Conservation (phyloP, 1,140 invertebrate species). For the Bombus vancouverensis region DNA sequence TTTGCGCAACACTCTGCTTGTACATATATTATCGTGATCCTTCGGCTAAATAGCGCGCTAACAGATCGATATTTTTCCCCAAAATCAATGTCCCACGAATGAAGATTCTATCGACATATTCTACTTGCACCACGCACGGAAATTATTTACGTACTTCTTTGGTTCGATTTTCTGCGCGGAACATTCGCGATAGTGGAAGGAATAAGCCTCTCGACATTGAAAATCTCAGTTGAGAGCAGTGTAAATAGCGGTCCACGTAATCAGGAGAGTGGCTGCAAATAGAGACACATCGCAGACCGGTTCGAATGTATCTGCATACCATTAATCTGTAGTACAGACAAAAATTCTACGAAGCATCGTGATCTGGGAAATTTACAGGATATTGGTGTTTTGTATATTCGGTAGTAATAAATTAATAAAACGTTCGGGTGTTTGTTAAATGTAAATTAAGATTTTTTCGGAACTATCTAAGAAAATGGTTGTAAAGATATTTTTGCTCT, state of each 20-base stretch:
- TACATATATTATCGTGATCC: no score
- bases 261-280: conserved; percentile 26
- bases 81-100: background rate
- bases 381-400: background rate
- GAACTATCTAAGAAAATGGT: no score
- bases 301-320: background rate
- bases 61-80: no score
- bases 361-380: background rate
- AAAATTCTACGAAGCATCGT: background rate
- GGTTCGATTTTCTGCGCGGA: no score
- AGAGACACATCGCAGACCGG: background rate
- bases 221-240: conserved; percentile 24
- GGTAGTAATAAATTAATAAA: no score
- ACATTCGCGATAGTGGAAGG: background rate
- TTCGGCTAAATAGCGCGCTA: no score
- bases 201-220: conserved; percentile 34
- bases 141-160: background rate
- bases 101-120: background rate
- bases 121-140: background rate
- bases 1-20: no score
- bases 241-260: conserved; percentile 27
- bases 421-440: background rate
- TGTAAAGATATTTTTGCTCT: no score
- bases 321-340: background rate
- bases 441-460: no score